phyloP scores from a whole-genome alignment of 2,113 vertebrate genomes.

The Hyaena hyaena region DNA sequence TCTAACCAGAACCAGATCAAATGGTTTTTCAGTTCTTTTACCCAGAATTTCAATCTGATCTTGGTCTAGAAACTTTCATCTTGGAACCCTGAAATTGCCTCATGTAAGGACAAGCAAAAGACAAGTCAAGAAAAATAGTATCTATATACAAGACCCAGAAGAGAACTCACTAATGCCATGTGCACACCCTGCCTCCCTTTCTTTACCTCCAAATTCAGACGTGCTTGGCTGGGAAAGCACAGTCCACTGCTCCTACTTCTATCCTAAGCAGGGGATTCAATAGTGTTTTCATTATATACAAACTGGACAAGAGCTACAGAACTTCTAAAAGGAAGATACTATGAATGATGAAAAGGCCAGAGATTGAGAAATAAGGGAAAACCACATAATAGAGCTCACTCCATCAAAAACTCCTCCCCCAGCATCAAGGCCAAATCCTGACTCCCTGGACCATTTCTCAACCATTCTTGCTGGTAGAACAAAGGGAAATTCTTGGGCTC shows the following conservation, averaged over 20 bases:
- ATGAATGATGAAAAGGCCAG: neutral
- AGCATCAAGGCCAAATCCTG: neutral
- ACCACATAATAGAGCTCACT: neutral
- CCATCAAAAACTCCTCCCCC: neutral
- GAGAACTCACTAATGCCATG: neutral
- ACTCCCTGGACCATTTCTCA: neutral
- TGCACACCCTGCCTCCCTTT: neutral
- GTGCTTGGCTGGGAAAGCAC: neutral
- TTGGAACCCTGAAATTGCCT: neutral
- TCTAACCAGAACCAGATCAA: neutral
- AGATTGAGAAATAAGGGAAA: neutral
- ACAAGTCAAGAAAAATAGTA: neutral
- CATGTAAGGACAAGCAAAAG: neutral
- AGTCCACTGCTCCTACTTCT: too few relatives aligned
- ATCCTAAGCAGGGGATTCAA: accelerated
- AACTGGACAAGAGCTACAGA: neutral
- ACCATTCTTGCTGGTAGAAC: neutral
- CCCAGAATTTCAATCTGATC: neutral
- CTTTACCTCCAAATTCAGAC: neutral
- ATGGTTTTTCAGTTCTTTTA: neutral
- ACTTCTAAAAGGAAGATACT: neutral
- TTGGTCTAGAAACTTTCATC: neutral
- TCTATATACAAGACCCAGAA: neutral
- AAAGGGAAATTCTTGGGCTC: neutral
- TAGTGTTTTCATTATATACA: neutral